Base-by-base conservation (phyloP, 2,797 vertebrate genomes). In the Bucorvus abyssinicus region DNA sequence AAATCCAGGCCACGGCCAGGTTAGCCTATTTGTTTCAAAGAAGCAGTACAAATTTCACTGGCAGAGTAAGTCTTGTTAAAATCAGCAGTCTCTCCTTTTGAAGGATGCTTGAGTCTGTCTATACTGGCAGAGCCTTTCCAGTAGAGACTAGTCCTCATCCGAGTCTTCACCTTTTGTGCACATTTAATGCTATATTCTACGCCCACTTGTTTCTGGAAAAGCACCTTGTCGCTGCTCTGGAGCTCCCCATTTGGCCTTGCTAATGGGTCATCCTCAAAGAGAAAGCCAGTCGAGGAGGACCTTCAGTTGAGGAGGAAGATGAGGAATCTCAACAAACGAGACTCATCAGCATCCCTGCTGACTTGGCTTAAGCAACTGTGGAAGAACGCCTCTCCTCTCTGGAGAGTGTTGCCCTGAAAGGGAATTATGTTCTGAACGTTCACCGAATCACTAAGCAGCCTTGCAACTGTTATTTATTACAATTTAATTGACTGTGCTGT, bases 381-480 rank as follows among this genome's bases (percentile, higher is more conserved):
- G 42, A 90, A 87, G 93, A 91, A 26, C 27, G 50, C 23, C 24
- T 60, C 32, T 79, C 34, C 64, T 47, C 60, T 75, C 71, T 79
- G 40, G 30, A 64, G 73, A 76, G 30, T 6, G 34, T 14, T 77
- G 60, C n/a, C 55, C 63, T 85, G 49, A 84, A 95, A 85, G 56
- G 56, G 49, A 89, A 63, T 78, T 85, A 52, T 36, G 30, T 67
- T 84, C 69, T 42, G n/a, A 75, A 85, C 32, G 63, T 29, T 69
- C 61, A 81, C 47, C 2, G 10, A 70, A 70, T 63, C 50, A 86
- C 26, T 65, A 81, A 78, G 63, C 63, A 52, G 55, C 49, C 67
- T 90, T 73, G 52, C 26, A 95, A 80, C 16, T 53, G 45, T 63
- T 89, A 85, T 38, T 91, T 86, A 68, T 47, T 80, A 63, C 50